A percentile compares a stretch with the other conserved stretches of the same genome.
Evolutionary conservation across 2,888 invertebrate species (phyloP).

Genomic region (Lysandra coridon): DNA sequence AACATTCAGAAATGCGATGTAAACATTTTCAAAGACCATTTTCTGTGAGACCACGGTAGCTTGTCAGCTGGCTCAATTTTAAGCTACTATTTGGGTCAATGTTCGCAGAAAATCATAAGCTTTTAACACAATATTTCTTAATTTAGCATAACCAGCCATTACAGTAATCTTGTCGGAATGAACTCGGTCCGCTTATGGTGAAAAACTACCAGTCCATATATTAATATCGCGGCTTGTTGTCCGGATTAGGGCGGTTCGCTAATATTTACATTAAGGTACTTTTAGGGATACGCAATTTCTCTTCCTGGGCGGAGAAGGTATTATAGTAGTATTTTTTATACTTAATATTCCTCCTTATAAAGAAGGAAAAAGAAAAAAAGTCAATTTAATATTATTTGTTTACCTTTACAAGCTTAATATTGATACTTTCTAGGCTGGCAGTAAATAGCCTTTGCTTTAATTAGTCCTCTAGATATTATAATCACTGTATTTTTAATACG

Average conservation of each 20-base stretch:
- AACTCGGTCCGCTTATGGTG: neutral
- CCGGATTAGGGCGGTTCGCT: neutral
- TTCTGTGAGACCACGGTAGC: no score
- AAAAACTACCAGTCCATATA: constrained; percentile 14
- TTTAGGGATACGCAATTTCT: neutral
- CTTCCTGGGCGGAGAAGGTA: neutral
- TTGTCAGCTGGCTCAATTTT: neutral
- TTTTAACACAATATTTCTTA: neutral
- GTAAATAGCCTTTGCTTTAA: no score
- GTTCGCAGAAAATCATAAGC: neutral
- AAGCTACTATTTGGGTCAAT: neutral
- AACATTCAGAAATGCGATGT: no score
- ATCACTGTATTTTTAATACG: no score
- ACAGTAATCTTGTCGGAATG: neutral
- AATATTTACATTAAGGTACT: neutral
- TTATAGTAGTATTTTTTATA: no score
- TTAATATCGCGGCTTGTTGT: neutral
- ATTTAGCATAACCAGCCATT: neutral
- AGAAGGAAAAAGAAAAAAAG: no score
- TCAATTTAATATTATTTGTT: no score
- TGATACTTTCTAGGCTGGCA: no score
- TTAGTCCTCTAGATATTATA: no score
- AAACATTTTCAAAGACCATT: no score
- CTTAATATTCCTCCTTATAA: no score
- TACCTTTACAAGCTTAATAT: no score